Percentiles rank a stretch among this genome's conserved stretches.
These are phyloP conservation scores for Enteromius radiatus DNA, from an alignment of 2,797 vertebrate species.

Conservation along the genomic window DNA sequence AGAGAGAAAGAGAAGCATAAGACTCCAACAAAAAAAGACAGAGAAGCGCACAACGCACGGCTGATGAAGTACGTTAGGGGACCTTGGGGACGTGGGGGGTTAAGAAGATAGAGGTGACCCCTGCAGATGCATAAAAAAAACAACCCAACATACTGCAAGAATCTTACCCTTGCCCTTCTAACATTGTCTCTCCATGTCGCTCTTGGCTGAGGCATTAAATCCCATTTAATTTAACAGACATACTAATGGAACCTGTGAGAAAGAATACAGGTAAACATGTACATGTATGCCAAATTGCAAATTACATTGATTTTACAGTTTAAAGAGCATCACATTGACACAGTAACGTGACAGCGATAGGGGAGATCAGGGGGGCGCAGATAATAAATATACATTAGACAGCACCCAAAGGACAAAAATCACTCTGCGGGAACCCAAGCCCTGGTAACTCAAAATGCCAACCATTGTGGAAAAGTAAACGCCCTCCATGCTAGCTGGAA, in stretches of 20 bases:
- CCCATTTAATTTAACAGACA: slow-evolving; percentile 99
- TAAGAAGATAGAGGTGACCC: slow-evolving; percentile 74
- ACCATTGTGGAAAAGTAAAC: not conserved
- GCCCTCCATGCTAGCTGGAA: not conserved
- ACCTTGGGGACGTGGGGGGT: slow-evolving; percentile 72
- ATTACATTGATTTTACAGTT: slow-evolving; percentile 67
- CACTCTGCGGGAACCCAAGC: slow-evolving; percentile 76
- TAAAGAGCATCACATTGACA: slow-evolving; percentile 77
- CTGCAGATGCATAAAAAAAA: slow-evolving; percentile 75
- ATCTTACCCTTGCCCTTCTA: slow-evolving; percentile 99
- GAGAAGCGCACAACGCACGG: slow-evolving; percentile 78
- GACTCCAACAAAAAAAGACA: slow-evolving; percentile 78
- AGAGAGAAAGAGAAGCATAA: slow-evolving; percentile 79
- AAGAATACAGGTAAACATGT: slow-evolving; percentile 99
- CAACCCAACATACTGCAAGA: slow-evolving; percentile 93
- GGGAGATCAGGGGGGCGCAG: slow-evolving; percentile 70
- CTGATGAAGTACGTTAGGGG: slow-evolving; percentile 72
- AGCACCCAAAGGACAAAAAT: slow-evolving; percentile 78
- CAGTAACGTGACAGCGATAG: slow-evolving; percentile 61
- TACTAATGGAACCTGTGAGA: slow-evolving; percentile 99
- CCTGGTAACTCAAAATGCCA: slow-evolving; percentile 59
- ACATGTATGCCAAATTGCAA: slow-evolving; percentile 78
- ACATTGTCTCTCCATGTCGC: slow-evolving; percentile 88
- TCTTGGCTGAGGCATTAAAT: slow-evolving; percentile 87
- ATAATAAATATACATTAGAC: slow-evolving; percentile 77